Evolutionary conservation across 2,113 vertebrate species (phyloP).

Genomic region (Eubucco bourcierii): DNA sequence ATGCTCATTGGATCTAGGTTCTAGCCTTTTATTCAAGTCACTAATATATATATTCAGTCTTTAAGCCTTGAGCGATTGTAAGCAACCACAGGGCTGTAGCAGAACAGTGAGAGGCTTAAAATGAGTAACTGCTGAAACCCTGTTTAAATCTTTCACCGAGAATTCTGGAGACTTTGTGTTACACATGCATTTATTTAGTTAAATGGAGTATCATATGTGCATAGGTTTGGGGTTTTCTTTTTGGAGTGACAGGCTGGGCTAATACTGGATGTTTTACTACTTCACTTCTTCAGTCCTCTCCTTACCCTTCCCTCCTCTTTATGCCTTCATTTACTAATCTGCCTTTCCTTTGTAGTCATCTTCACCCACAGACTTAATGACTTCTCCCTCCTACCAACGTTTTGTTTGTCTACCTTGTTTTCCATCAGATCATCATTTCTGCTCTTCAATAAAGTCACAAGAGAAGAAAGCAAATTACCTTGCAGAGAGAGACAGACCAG

Average conservation of each 20-base stretch:
- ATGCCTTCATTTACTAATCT: background rate
- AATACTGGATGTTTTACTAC: background rate
- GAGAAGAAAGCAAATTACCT: background rate
- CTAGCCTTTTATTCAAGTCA: conserved; percentile 1
- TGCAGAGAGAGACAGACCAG: background rate
- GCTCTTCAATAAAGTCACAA: background rate
- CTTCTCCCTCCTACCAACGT: background rate
- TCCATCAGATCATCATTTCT: background rate
- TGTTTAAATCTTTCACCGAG: background rate
- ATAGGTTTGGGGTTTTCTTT: background rate
- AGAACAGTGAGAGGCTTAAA: background rate
- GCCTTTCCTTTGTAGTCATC: background rate
- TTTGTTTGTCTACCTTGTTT: background rate
- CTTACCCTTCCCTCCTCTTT: background rate
- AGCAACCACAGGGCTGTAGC: background rate
- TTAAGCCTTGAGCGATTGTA: background rate
- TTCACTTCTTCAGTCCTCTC: background rate
- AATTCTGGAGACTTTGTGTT: background rate
- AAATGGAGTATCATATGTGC: background rate
- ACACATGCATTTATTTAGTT: background rate
- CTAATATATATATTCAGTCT: background rate
- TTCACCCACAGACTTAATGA: background rate
- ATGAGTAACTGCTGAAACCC: background rate
- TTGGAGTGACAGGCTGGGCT: background rate
- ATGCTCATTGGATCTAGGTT: background rate